Evolutionary conservation across 2,888 invertebrate species (phyloP), one percentile per base, ranked within the genome.

Genomic region (Phymatocera aterrima): DNA sequence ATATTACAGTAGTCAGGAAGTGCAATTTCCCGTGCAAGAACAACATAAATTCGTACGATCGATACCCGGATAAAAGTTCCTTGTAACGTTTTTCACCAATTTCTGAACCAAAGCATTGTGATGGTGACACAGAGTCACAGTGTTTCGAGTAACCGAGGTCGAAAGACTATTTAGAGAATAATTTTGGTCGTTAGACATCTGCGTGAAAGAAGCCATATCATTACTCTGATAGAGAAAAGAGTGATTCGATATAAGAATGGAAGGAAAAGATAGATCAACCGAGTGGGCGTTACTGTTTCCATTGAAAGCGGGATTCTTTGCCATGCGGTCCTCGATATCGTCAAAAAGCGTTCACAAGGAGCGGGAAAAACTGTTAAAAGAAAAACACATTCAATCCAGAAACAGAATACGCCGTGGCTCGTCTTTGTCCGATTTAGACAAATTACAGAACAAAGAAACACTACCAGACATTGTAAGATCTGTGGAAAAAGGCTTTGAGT

Each of bases 371-470:
- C 74, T 83, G 2, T 48, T 81, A 3, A 84, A 80, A 40, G 82
- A 82, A 64, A 85, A 85, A 43, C 80, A 81, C 34, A 24, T 43
- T 40, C 81, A 83, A 3, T 78, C 82, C 2, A 84, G 84, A 12
- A 83, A 86, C 65, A 91, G 93, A 65, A 94, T 95, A 83, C 93
- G 95, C 4, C 92, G 95, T 0, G 94, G 95, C 0, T 95, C 95
- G 0, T 95, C 95, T 83, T 92, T 95, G 90, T 95, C 95, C 2
- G 95, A 95, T 84, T 91, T 95, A 85, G 95, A 95, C 88, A 95
- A 94, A 87, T 88, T 95, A 40, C 89, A 88, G 34, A 82, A 79
- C 24, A 87, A 87, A 43, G 77, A 79, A 0, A 79, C 85, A 0
- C 81, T 92, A 15, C 91, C 92, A 1, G 92, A 92, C 82, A 87